Conservation (phyloP, 2,888 invertebrate genomes). For the Philopedon plagiatum region DNA sequence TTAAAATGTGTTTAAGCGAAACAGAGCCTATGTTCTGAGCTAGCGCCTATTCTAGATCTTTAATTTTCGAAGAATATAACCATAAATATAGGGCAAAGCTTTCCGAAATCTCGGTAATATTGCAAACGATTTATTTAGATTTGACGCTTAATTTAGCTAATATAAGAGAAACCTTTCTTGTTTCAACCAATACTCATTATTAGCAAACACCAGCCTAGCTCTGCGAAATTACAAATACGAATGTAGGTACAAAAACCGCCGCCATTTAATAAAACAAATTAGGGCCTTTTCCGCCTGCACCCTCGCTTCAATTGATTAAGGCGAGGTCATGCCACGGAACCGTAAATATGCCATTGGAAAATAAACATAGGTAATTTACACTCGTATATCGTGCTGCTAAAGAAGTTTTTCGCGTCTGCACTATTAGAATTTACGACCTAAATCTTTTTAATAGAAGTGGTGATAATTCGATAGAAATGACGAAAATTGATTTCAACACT, state of each 20-base stretch:
- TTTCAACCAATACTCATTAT: background rate
- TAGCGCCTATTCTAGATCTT: too few relatives aligned
- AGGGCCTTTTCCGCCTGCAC: slow-evolving; percentile 45
- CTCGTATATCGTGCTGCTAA: slow-evolving; percentile 33
- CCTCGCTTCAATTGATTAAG: slow-evolving; percentile 46
- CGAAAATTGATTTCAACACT: too few relatives aligned
- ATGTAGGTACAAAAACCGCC: slow-evolving; percentile 16
- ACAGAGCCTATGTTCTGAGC: too few relatives aligned
- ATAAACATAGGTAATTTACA: slow-evolving; percentile 49
- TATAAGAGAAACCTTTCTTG: background rate
- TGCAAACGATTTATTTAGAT: too few relatives aligned
- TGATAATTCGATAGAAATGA: background rate
- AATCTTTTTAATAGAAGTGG: background rate
- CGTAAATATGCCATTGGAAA: slow-evolving; percentile 49
- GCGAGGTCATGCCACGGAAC: slow-evolving; percentile 43
- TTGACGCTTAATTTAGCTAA: too few relatives aligned
- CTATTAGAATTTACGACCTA: slow-evolving; percentile 35
- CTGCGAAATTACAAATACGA: slow-evolving; percentile 28
- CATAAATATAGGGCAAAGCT: too few relatives aligned
- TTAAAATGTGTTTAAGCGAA: too few relatives aligned
- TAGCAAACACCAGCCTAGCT: background rate
- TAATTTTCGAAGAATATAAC: too few relatives aligned
- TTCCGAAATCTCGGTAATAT: too few relatives aligned
- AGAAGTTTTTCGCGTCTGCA: slow-evolving; percentile 30
- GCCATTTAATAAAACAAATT: slow-evolving; percentile 46